A percentile compares a stretch with the other conserved stretches of the same genome.
phyloP scores from a whole-genome alignment of 2,888 invertebrate genomes.

The Lycophotia porphyrea region DNA sequence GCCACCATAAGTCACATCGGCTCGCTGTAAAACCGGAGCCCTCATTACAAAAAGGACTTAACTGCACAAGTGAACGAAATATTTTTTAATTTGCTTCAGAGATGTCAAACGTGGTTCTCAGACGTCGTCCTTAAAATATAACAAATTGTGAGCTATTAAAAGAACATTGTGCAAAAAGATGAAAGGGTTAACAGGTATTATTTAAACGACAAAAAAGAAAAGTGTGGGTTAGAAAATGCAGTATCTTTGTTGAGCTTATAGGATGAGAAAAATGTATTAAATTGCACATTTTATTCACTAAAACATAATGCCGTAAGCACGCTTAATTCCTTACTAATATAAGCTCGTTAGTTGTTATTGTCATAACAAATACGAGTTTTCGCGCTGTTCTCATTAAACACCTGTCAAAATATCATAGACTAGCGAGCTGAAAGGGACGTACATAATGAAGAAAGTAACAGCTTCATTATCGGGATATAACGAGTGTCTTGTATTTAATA shows the following conservation, averaged over 20 bases:
- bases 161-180: conserved; percentile 21
- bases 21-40: conserved; percentile 60
- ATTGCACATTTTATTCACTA: neutral
- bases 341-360: conserved; percentile 11
- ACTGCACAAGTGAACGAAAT: conserved; percentile 65
- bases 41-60: conserved; percentile 70
- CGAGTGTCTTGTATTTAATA: conserved; percentile 58
- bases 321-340: conserved; percentile 5
- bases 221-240: conserved; percentile 11
- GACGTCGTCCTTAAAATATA: conserved; percentile 23
- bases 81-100: conserved; percentile 54
- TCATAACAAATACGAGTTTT: conserved; percentile 41
- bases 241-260: neutral
- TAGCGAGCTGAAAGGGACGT: conserved; percentile 43
- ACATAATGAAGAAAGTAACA: conserved; percentile 62
- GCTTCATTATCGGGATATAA: conserved; percentile 60
- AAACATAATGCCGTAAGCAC: neutral
- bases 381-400: conserved; percentile 46
- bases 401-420: conserved; percentile 62
- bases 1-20: conserved; percentile 83
- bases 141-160: conserved; percentile 17
- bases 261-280: neutral
- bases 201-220: conserved; percentile 10
- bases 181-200: neutral
- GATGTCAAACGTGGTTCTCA: conserved; percentile 31